Percentiles rank a stretch among this genome's conserved stretches.
Evolutionary conservation across 2,113 vertebrate genomes (phyloP).

Genomic region (Columba janthina): DNA sequence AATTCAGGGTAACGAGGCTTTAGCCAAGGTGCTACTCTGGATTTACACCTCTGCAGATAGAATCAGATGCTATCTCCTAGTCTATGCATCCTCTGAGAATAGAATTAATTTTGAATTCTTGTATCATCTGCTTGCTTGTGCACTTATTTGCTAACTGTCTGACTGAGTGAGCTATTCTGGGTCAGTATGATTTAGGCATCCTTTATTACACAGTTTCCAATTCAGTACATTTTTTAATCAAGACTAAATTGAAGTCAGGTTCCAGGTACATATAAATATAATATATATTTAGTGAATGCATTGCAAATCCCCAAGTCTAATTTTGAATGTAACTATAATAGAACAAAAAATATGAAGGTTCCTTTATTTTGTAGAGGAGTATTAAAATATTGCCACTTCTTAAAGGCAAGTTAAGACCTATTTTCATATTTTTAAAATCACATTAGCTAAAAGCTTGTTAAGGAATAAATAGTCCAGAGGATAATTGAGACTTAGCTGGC

Average conservation of each 20-base stretch:
- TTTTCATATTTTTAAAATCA: constrained; percentile 68
- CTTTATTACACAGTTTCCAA: constrained; percentile 69
- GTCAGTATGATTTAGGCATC: constrained; percentile 60
- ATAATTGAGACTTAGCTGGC: constrained; percentile 73
- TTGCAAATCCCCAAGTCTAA: constrained; percentile 8
- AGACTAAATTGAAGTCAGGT: constrained; percentile 61
- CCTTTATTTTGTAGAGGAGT: constrained; percentile 37
- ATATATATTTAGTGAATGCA: constrained; percentile 39
- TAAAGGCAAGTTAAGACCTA: constrained; percentile 61
- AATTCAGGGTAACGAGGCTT: constrained; percentile 8
- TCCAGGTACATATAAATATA: constrained; percentile 53
- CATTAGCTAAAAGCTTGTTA: constrained; percentile 73
- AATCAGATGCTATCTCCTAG: constrained; percentile 41
- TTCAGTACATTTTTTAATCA: constrained; percentile 70
- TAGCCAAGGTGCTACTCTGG: constrained; percentile 27
- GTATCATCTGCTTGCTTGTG: constrained; percentile 63
- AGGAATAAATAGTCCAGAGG: constrained; percentile 71
- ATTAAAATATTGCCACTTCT: constrained; percentile 21
- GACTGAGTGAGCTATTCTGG: constrained; percentile 64
- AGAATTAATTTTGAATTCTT: constrained; percentile 72
- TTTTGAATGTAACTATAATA: constrained; percentile 29
- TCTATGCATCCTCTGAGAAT: constrained; percentile 64
- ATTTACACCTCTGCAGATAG: constrained; percentile 51
- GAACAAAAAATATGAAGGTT: not conserved
- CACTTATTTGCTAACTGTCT: constrained; percentile 68